Evolutionary conservation across 2,113 vertebrate genomes (phyloP).

Genomic region (Peromyscus leucopus): DNA sequence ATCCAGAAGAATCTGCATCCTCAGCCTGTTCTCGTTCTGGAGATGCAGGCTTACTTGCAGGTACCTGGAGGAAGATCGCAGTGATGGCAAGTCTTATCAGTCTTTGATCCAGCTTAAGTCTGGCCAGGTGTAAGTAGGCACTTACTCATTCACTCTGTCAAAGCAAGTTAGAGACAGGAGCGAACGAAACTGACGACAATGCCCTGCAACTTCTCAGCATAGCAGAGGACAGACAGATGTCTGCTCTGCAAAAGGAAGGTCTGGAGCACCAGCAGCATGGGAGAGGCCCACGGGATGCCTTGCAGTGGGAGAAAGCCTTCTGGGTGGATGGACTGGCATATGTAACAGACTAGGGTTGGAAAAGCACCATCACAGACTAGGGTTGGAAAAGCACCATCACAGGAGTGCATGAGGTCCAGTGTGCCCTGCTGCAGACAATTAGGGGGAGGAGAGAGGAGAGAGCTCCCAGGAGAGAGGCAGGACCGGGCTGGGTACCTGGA

Average conservation of each 20-base stretch:
- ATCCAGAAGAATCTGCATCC: background rate
- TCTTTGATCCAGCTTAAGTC: background rate
- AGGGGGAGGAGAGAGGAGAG: too few species aligned
- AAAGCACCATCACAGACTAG: background rate
- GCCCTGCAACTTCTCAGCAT: rapidly evolving
- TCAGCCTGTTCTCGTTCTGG: background rate
- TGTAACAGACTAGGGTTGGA: background rate
- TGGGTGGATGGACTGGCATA: background rate
- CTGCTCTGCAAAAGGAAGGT: background rate
- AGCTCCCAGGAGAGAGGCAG: background rate
- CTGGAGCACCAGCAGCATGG: background rate
- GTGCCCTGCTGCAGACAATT: background rate
- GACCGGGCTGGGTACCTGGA: background rate
- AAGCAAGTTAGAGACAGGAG: background rate
- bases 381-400: background rate
- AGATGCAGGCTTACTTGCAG: background rate
- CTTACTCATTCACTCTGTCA: background rate
- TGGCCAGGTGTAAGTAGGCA: background rate
- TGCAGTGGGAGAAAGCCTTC: background rate
- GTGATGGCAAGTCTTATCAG: background rate
- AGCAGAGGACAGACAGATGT: background rate
- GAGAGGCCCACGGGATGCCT: background rate
- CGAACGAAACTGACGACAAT: background rate
- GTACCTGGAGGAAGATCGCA: too few species aligned
- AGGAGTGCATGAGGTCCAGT: background rate